Evolutionary conservation across 2,888 invertebrate genomes (phyloP).

Genomic region (Monopis laevigella): DNA sequence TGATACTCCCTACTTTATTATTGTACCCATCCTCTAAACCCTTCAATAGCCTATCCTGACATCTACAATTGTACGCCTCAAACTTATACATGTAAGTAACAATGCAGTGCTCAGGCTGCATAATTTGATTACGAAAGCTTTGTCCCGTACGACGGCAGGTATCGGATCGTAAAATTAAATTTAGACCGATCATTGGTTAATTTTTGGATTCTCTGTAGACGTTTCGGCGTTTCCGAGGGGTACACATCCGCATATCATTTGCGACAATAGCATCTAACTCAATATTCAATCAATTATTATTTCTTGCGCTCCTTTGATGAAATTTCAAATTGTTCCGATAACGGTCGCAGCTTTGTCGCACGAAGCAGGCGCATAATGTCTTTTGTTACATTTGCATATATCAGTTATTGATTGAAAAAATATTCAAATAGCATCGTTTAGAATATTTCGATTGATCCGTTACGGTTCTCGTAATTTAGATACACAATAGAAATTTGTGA

Average conservation of each 20-base stretch:
- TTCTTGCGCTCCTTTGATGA: conserved; percentile 60
- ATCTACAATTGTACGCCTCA: conserved; percentile 55
- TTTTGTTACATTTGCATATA: conserved; percentile 57
- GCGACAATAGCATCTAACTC: conserved; percentile 36
- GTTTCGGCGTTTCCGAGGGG: conserved; percentile 43
- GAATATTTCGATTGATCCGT: conserved; percentile 54
- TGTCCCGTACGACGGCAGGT: conserved; percentile 52
- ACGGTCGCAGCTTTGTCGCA: conserved; percentile 56
- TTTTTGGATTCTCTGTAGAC: conserved; percentile 56
- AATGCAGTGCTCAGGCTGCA: conserved; percentile 59
- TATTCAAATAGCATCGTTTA: conserved; percentile 57
- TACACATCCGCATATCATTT: conserved; percentile 36
- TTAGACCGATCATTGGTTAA: conserved; percentile 64
- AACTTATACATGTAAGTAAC: conserved; percentile 60
- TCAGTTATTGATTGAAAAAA: conserved; percentile 66
- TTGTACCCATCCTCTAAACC: conserved; percentile 47
- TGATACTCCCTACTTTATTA: conserved; percentile 44
- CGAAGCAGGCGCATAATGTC: conserved; percentile 37
- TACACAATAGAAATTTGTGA: conserved; percentile 32
- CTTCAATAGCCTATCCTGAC: conserved; percentile 40
- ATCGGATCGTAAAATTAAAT: conserved; percentile 65
- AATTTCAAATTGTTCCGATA: conserved; percentile 58
- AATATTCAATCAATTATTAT: conserved; percentile 60
- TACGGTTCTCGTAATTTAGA: conserved; percentile 48
- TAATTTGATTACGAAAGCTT: conserved; percentile 63